Base-by-base conservation (phyloP, 2,797 vertebrate species). In the Chelmon rostratus region DNA sequence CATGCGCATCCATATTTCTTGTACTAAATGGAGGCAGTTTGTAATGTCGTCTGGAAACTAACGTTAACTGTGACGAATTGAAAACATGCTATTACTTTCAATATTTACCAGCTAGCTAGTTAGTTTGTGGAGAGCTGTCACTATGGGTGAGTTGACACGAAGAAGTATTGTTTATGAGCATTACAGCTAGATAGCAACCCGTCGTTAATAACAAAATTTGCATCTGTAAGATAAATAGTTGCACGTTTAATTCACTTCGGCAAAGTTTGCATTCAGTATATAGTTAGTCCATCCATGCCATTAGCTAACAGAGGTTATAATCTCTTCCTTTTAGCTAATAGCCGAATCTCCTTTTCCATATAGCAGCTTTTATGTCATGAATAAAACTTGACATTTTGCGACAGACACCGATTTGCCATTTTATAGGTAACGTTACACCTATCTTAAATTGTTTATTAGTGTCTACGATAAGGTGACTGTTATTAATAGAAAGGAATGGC, bases 141-240 rank as follows among this genome's bases (percentile, higher is more conserved):
- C 4, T 11, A 93, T 93, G 92, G 91, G 93, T 94, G 71, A 91
- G 93, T 90, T 61, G 2, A 66, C 42, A 15, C 53, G 15, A 9
- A 40, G 3, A 67, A 18, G 25, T 54, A 0, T 3, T 52, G 23
- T 54, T 73, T 8, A 31, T 13, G 13, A 31, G 10, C 28, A 8
- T 25, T 23, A 25, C 23, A 5, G 8, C 21, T 37, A 9, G 9
- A 46, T 6, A 63, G 7, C 2, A 67, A n/a, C 5, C 2, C 2
- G 18, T 5, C 15, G 21, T 35, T 52, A 28, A 15, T 3, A 66
- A 40, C 5, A 5, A 53, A 1, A n/a, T 16, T 10, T 66, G 7
- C 15, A 21, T 35, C 13, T 13, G 40, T 42, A 13, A 42, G 13
- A 3, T 42, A 42, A 31, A 42, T 13, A 42, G 11, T 42, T 42